These are phyloP conservation scores for Drosophila aff. DNA, from an alignment of 1,140 invertebrate species.

Conservation along the genomic window DNA sequence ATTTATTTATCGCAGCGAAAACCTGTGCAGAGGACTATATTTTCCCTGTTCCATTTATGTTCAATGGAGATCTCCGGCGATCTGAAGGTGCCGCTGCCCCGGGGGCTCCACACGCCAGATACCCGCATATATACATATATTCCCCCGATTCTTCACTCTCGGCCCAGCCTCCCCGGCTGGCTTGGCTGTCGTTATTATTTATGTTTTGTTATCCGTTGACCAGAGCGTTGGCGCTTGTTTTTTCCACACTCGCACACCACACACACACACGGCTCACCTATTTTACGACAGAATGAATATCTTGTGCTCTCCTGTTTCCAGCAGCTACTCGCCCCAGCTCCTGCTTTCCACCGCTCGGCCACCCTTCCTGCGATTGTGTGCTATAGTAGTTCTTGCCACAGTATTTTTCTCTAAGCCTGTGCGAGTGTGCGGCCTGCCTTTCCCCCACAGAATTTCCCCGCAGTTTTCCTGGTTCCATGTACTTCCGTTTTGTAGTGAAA, in stretches of 20 bases:
- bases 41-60: neutral
- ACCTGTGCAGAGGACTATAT: no score
- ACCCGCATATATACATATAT: constrained; percentile 22
- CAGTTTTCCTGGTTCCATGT: constrained; percentile 73
- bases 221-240: constrained; percentile 75
- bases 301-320: constrained; percentile 62
- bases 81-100: constrained; percentile 33
- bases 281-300: constrained; percentile 84
- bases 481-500: constrained; percentile 82
- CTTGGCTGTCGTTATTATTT: constrained; percentile 79
- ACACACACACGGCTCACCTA: constrained; percentile 66
- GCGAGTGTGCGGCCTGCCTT: constrained; percentile 41
- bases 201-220: constrained; percentile 84
- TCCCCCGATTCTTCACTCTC: constrained; percentile 3
- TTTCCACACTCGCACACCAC: constrained; percentile 41
- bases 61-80: constrained; percentile 19
- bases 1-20: neutral
- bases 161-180: constrained; percentile 40
- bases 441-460: constrained; percentile 49
- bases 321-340: constrained; percentile 2
- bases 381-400: constrained; percentile 72
- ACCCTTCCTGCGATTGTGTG: constrained; percentile 41
- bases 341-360: neutral
- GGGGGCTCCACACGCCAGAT: constrained; percentile 25
- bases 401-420: constrained; percentile 78